Evolutionary conservation across 2,888 invertebrate genomes (phyloP), one percentile per base, ranked within the genome.

Genomic region (Leptarthrus brevirostris): DNA sequence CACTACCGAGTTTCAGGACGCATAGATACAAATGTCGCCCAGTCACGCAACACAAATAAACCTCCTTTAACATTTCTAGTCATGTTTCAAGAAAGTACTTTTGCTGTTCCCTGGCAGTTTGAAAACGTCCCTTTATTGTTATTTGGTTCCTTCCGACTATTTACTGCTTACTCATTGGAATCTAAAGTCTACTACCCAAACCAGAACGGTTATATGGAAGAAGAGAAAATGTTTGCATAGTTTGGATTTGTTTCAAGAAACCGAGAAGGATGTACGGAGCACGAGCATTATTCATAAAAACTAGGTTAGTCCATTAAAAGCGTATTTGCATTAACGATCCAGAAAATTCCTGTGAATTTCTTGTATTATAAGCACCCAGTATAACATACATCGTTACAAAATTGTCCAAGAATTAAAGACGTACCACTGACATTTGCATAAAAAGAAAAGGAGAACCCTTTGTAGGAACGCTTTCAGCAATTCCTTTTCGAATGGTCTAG

Each of bases 191-290:
- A 34, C 18, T 36, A 34, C 20, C 36, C 58, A 10, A 36, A 36
- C 36, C 16, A 58, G 36, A 18, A n/a, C 36, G 58, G 58, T 58
- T 58, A 58, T 18, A 20, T 58, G 36, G 36, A 36, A 18, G 18
- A 40, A 58, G 36, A 10, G 34, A 58, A 58, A 58, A 58, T 58
- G 22, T 58, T 58, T 58, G 58, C 58, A 58, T 58, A 58, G 18
- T 10, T 36, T 34, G 58, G 20, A 58, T 20, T 34, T 36, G 58
- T 36, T 36, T 36, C 58, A 34, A 18, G 16, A 10, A 18, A 20
- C 10, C 3, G 40, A n/a, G 40, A 12, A n/a, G 40, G 40, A n/a
- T 3, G 12, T 12, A n/a, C 10, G 12, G n/a, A 40, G 40, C n/a
- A 12, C 12, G 12, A 40, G 40, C n/a, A 40, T 40, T 40, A 12